phyloP scores from a whole-genome alignment of 2,888 invertebrate species.

The Gonocerus acuteangulatus region DNA sequence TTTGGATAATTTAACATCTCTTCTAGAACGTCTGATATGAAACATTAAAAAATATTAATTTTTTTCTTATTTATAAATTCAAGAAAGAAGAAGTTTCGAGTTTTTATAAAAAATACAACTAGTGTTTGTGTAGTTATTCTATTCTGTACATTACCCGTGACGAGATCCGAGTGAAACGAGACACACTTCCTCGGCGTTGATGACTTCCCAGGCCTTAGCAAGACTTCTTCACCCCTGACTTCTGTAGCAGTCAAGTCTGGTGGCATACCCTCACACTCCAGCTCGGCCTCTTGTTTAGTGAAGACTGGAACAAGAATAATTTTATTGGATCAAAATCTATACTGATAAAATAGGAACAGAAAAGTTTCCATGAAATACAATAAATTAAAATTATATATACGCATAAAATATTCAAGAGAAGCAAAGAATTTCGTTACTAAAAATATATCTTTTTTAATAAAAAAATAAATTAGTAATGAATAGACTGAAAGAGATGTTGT shows the following conservation, averaged over 20 bases:
- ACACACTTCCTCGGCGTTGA: conserved; percentile 34
- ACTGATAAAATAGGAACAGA: not conserved
- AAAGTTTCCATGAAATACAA: not conserved
- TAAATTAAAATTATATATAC: not conserved
- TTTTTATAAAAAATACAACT: too few relatives aligned
- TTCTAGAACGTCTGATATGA: too few relatives aligned
- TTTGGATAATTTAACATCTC: too few relatives aligned
- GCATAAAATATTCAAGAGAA: too few relatives aligned
- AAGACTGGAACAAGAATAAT: conserved; percentile 48
- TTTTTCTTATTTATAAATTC: too few relatives aligned
- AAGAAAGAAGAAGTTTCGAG: too few relatives aligned
- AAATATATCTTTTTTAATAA: too few relatives aligned
- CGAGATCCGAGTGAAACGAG: conserved; percentile 35
- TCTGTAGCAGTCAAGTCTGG: conserved; percentile 37
- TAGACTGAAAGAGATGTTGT: too few relatives aligned
- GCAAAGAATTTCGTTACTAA: too few relatives aligned
- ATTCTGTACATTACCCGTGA: conserved; percentile 36
- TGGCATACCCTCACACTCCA: conserved; percentile 53
- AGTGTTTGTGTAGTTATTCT: too few relatives aligned
- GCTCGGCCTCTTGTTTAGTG: conserved; percentile 57
- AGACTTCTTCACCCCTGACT: conserved; percentile 26
- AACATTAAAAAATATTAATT: too few relatives aligned
- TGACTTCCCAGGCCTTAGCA: conserved; percentile 26
- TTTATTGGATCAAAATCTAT: conserved; percentile 38
- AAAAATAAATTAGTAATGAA: too few relatives aligned